Percentiles rank a stretch among this genome's conserved stretches.
Evolutionary conservation across 2,888 invertebrate genomes (phyloP).

Genomic region (Slavum lentiscoides): DNA sequence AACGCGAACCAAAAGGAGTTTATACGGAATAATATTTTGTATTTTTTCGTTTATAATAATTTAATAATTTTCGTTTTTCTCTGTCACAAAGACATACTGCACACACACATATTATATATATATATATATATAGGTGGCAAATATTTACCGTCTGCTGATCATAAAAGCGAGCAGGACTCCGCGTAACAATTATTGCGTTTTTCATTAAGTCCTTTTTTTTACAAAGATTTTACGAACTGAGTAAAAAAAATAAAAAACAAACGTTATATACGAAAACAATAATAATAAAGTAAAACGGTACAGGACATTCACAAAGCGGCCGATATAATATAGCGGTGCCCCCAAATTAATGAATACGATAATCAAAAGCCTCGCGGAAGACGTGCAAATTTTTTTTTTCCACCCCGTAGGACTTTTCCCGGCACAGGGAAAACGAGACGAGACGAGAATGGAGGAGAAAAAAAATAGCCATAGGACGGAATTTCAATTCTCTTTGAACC

Average conservation of each 20-base stretch:
- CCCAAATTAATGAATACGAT: constrained; percentile 44
- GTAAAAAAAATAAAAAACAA: background rate
- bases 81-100: constrained; percentile 7
- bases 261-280: constrained; percentile 4
- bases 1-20: no score
- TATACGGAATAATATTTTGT: background rate
- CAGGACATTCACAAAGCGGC: constrained; percentile 41
- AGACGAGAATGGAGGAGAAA: no score
- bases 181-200: constrained; percentile 45
- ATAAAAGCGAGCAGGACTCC: background rate
- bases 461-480: constrained; percentile 39
- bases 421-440: background rate
- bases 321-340: constrained; percentile 21
- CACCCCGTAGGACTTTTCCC: constrained; percentile 11
- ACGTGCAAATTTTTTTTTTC: constrained; percentile 11
- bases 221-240: constrained; percentile 21
- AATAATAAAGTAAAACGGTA: constrained; percentile 37
- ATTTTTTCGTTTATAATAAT: constrained; percentile 6
- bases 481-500: constrained; percentile 49
- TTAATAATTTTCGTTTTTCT: constrained; percentile 15
- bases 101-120: background rate
- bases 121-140: background rate
- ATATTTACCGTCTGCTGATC: constrained; percentile 40
- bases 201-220: constrained; percentile 45
- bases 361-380: constrained; percentile 43